These are phyloP conservation scores for Drosophila nikananu DNA, from an alignment of 1,140 invertebrate genomes.

Conservation along the genomic window DNA sequence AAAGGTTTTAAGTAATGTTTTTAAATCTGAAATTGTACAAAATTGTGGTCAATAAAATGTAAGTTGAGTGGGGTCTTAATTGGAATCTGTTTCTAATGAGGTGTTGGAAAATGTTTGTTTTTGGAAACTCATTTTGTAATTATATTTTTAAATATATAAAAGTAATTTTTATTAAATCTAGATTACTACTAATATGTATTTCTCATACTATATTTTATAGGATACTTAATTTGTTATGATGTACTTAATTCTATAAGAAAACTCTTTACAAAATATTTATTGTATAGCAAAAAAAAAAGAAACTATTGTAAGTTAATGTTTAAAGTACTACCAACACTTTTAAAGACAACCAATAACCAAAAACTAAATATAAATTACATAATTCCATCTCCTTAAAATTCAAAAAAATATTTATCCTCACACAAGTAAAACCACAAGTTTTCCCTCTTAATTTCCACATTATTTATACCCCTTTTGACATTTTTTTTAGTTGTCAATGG, in stretches of 20 bases:
- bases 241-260: not conserved
- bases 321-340: not conserved
- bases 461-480: constrained; percentile 28
- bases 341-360: too few relatives aligned
- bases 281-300: not conserved
- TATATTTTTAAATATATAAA: too few relatives aligned
- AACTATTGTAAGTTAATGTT: not conserved
- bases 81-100: not conserved
- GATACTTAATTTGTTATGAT: not conserved
- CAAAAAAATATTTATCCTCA: too few relatives aligned
- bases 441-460: not conserved
- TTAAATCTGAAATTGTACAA: not conserved
- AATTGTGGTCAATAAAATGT: not conserved
- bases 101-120: not conserved
- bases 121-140: not conserved
- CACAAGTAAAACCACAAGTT: not conserved
- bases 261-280: not conserved
- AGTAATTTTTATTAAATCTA: too few relatives aligned
- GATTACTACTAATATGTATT: too few relatives aligned
- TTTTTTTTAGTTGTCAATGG: constrained; percentile 4
- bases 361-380: too few relatives aligned
- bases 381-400: too few relatives aligned
- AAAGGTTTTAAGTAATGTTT: not conserved
- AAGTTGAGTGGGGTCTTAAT: not conserved
- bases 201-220: too few relatives aligned